Conservation (phyloP, 2,888 invertebrate genomes). For the Incurvaria masculella region DNA sequence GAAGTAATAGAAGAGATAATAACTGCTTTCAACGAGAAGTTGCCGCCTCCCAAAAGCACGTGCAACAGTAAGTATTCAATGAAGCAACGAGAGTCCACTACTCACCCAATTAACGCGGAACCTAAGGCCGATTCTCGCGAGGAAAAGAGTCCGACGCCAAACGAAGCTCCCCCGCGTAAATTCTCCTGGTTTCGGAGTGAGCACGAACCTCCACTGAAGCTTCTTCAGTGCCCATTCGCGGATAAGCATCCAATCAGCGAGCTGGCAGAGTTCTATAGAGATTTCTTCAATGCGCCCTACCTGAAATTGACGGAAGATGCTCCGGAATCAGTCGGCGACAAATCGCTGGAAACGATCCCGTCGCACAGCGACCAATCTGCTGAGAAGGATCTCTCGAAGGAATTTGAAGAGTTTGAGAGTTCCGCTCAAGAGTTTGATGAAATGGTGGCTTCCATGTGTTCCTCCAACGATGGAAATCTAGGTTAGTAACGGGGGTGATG, state of each 20-base stretch:
- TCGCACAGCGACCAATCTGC: slow-evolving; percentile 31
- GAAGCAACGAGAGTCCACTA: slow-evolving; percentile 51
- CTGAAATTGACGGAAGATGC: slow-evolving; percentile 34
- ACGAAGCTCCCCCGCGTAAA: slow-evolving; percentile 43
- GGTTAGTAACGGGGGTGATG: background rate
- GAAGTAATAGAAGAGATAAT: slow-evolving; percentile 30
- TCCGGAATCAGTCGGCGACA: slow-evolving; percentile 19
- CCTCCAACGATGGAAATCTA: background rate
- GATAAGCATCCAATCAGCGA: slow-evolving; percentile 69
- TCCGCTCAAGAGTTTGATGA: slow-evolving; percentile 73
- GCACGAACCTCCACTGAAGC: slow-evolving; percentile 64
- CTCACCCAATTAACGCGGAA: background rate
- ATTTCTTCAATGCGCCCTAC: slow-evolving; percentile 70
- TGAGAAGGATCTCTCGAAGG: slow-evolving; percentile 59
- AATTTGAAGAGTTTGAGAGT: slow-evolving; percentile 71
- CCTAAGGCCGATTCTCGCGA: background rate
- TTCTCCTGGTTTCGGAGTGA: slow-evolving; percentile 42
- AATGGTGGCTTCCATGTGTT: slow-evolving; percentile 66
- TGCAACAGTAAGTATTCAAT: no score
- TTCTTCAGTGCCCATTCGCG: slow-evolving; percentile 76
- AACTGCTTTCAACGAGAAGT: slow-evolving; percentile 35
- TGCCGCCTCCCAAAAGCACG: slow-evolving; percentile 43
- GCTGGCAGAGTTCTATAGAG: slow-evolving; percentile 74
- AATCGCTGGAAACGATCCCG: slow-evolving; percentile 24
- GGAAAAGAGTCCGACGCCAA: slow-evolving; percentile 35